Evolutionary conservation across 2,113 vertebrate species (phyloP).

Genomic region (Chloropsis cyanopogon): DNA sequence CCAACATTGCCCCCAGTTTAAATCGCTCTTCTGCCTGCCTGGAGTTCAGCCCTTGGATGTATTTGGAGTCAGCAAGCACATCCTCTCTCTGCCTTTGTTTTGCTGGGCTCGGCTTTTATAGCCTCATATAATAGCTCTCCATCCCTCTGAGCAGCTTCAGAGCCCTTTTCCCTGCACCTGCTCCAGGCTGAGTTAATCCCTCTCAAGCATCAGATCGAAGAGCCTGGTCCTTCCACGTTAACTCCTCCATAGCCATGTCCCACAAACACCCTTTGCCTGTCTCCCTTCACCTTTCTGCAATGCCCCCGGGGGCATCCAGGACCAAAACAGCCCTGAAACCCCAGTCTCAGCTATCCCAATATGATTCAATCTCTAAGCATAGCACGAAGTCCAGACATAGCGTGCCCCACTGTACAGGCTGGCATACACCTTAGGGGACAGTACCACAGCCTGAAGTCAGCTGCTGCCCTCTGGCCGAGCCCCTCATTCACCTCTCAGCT

Average conservation of each 20-base stretch:
- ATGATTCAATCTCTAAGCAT: background rate
- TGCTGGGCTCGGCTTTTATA: background rate
- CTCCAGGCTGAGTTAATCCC: conserved; percentile 30
- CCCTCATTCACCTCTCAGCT: background rate
- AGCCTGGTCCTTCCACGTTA: background rate
- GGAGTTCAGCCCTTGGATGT: background rate
- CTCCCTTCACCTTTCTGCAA: background rate
- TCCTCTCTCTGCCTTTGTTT: background rate
- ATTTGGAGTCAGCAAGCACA: background rate
- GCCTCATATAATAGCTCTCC: background rate
- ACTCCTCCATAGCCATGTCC: background rate
- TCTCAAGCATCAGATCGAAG: background rate
- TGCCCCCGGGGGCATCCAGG: rapidly evolving
- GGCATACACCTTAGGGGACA: background rate
- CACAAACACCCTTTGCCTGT: background rate
- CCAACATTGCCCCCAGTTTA: background rate
- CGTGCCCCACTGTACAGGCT: background rate
- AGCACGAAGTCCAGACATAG: background rate
- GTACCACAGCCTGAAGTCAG: background rate
- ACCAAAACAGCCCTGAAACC: background rate
- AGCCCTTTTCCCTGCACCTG: conserved; percentile 42
- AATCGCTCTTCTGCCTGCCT: background rate
- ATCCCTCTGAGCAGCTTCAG: background rate
- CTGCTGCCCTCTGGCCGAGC: background rate
- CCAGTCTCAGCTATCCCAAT: rapidly evolving